These are phyloP conservation scores for Orbicella faveolata DNA, from an alignment of 64 coral and sea anemone species.

Conservation along the genomic window DNA sequence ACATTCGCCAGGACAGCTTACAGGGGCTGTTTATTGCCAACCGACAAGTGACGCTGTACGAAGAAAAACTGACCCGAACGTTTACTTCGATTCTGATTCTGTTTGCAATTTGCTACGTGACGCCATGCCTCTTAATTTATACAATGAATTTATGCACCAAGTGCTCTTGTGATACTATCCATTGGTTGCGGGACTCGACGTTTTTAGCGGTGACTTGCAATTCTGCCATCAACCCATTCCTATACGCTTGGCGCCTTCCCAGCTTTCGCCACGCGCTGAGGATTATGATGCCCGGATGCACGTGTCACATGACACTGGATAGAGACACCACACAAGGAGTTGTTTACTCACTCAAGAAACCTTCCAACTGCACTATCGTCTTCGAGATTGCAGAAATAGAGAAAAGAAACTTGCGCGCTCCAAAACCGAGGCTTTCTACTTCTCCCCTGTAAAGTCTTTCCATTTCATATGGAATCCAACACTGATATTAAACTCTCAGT, in stretches of 20 bases:
- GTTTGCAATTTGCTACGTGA: conserved; percentile 76
- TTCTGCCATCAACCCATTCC: conserved; percentile 80
- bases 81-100: conserved; percentile 67
- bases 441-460: too few relatives aligned
- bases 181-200: conserved; percentile 89
- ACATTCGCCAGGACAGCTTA: conserved; percentile 27
- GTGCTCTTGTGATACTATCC: conserved; percentile 84
- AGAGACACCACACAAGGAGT: neutral
- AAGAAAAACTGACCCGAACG: conserved; percentile 50
- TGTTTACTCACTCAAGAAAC: too few relatives aligned
- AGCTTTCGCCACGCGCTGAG: conserved; percentile 66
- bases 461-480: too few relatives aligned
- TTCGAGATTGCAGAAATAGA: neutral
- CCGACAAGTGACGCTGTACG: conserved; percentile 20
- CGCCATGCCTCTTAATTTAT: conserved; percentile 86
- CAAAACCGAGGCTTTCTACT: neutral
- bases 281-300: neutral
- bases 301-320: too few relatives aligned
- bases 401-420: neutral
- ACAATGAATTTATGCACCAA: conserved; percentile 82
- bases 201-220: conserved; percentile 82
- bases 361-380: neutral
- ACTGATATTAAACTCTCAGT: too few relatives aligned
- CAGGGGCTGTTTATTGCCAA: conserved; percentile 19
- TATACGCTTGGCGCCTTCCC: conserved; percentile 86